Percentiles rank a stretch among this genome's conserved stretches.
Evolutionary conservation across 1,140 invertebrate species (phyloP).

Genomic region (Rhizoglyphus robini): DNA sequence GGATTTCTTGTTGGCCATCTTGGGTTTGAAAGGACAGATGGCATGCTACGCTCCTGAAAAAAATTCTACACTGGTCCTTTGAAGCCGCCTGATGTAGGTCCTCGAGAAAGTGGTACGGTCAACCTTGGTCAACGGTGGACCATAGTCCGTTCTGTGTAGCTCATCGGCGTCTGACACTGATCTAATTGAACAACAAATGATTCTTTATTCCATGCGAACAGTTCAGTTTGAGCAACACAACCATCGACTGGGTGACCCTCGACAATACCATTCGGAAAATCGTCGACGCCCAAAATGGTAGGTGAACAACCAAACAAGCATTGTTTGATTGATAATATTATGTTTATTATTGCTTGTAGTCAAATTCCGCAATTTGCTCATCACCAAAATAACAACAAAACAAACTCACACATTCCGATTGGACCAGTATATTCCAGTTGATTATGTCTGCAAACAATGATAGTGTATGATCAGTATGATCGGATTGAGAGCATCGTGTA

Average conservation of each 20-base stretch:
- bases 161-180: not conserved
- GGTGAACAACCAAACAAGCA: too few species aligned
- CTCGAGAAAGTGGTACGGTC: not conserved
- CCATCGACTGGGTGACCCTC: not conserved
- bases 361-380: not conserved
- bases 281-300: too few species aligned
- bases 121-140: not conserved
- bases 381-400: not conserved
- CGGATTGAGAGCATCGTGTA: too few species aligned
- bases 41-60: too few species aligned
- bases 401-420: too few species aligned
- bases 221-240: not conserved
- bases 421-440: too few species aligned
- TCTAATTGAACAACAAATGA: not conserved
- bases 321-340: too few species aligned
- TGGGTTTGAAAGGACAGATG: not conserved
- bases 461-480: too few species aligned
- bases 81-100: not conserved
- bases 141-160: not conserved
- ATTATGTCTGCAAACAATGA: too few species aligned
- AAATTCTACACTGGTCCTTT: too few species aligned
- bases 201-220: not conserved
- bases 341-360: too few species aligned
- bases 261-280: not conserved
- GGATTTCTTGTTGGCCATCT: not conserved